Percentiles rank a stretch among this genome's conserved stretches.
Evolutionary conservation across 2,888 invertebrate species (phyloP).

Genomic region (Rutpela maculata): DNA sequence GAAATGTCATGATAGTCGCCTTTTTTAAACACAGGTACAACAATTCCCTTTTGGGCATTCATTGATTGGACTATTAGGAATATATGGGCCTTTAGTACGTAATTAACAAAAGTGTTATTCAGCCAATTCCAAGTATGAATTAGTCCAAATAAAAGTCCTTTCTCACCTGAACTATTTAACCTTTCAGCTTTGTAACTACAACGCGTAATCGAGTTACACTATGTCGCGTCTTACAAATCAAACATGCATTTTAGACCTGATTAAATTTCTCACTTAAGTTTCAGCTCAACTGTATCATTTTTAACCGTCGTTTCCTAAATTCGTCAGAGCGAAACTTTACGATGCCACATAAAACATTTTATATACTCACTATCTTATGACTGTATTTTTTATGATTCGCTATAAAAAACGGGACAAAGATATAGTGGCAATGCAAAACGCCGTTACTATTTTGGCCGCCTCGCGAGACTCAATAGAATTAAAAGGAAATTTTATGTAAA

Average conservation of each 20-base stretch:
- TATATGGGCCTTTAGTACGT: no score
- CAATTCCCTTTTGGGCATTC: no score
- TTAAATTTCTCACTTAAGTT: conserved; percentile 28
- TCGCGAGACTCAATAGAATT: conserved; percentile 20
- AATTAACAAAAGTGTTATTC: no score
- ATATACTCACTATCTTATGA: conserved; percentile 54
- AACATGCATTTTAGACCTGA: conserved; percentile 1
- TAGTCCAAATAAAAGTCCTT: no score
- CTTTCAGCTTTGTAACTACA: not conserved
- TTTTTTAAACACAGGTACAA: no score
- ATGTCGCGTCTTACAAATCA: not conserved
- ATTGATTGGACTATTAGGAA: no score
- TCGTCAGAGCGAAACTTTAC: conserved; percentile 47
- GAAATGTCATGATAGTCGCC: no score
- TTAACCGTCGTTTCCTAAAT: conserved; percentile 40
- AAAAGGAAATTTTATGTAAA: conserved; percentile 6
- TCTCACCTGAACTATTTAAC: no score
- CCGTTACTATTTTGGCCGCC: conserved; percentile 12
- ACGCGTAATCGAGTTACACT: conserved; percentile 5
- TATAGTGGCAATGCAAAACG: conserved; percentile 30
- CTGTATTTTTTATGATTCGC: conserved; percentile 51
- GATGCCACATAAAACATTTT: conserved; percentile 54
- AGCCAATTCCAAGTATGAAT: no score
- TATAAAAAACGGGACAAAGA: conserved; percentile 46
- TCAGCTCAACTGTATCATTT: conserved; percentile 29